phyloP scores from a whole-genome alignment of 2,888 invertebrate genomes.

The Tachina lurida region DNA sequence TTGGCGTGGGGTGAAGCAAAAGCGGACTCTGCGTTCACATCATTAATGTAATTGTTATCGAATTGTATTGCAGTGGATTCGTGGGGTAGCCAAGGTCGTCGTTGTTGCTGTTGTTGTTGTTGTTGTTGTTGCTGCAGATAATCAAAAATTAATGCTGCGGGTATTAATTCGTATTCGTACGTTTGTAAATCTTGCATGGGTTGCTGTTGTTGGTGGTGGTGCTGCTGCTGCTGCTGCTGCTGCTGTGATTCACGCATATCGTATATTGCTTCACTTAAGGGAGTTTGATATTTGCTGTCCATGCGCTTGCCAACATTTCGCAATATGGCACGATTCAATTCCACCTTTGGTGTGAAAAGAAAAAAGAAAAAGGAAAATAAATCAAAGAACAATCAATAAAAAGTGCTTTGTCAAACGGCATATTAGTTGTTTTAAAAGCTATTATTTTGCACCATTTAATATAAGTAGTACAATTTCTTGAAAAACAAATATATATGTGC shows the following conservation, averaged over 20 bases:
- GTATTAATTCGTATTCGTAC: slow-evolving; percentile 72
- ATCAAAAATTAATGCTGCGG: slow-evolving; percentile 73
- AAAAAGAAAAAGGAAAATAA: slow-evolving; percentile 36
- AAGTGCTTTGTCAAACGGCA: slow-evolving; percentile 56
- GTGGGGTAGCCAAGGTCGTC: slow-evolving; percentile 64
- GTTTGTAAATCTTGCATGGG: slow-evolving; percentile 68
- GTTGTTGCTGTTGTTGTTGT: slow-evolving; percentile 56
- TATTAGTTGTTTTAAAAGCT: slow-evolving; percentile 53
- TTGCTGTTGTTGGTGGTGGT: slow-evolving; percentile 56
- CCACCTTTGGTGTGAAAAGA: slow-evolving; percentile 82
- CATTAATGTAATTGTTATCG: slow-evolving; percentile 73
- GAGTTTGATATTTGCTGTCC: slow-evolving; percentile 71
- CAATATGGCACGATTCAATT: slow-evolving; percentile 89
- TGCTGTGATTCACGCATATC: slow-evolving; percentile 66
- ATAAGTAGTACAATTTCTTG: slow-evolving; percentile 9
- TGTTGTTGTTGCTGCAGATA: slow-evolving; percentile 71
- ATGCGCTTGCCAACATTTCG: slow-evolving; percentile 90
- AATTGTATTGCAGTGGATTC: slow-evolving; percentile 62
- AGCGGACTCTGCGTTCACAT: slow-evolving; percentile 67
- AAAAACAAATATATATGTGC: background rate
- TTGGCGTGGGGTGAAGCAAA: background rate
- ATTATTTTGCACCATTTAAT: slow-evolving; percentile 4
- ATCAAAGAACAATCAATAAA: slow-evolving; percentile 34
- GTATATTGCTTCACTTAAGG: slow-evolving; percentile 68
- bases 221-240: slow-evolving; percentile 72